These are phyloP conservation scores for Silurus asotus DNA, from an alignment of 2,113 vertebrate species.

Conservation along the genomic window DNA sequence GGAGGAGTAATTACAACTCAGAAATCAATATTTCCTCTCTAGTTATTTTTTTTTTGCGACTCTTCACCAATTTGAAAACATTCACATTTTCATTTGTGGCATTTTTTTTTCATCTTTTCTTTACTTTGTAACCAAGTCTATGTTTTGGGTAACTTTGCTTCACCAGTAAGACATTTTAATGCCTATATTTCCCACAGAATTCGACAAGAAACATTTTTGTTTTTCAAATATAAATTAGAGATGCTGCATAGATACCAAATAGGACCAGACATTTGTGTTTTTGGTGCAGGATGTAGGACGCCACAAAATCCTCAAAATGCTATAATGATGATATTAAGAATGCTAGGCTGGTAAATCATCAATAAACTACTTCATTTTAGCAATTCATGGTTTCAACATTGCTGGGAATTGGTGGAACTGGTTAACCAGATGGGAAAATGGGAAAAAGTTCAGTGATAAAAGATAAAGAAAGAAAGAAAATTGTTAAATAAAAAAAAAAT, in stretches of 20 bases:
- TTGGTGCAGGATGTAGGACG: neutral
- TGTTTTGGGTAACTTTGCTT: neutral
- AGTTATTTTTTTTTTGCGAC: neutral
- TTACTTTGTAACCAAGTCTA: neutral
- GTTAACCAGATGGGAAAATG: neutral
- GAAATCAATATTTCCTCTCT: constrained; percentile 24
- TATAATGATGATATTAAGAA: neutral
- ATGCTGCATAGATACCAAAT: neutral
- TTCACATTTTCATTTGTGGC: too few species aligned
- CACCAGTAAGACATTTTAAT: neutral
- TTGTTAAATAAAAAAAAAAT: neutral
- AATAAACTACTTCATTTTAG: neutral
- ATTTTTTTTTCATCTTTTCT: too few species aligned
- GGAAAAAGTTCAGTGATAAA: neutral
- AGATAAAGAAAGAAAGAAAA: neutral
- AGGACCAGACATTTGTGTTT: neutral
- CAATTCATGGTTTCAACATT: neutral
- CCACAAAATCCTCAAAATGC: neutral
- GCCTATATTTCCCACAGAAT: neutral
- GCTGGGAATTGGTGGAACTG: neutral
- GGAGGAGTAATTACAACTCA: constrained; percentile 12
- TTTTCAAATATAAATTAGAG: neutral
- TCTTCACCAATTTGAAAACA: neutral
- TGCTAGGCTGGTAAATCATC: neutral
- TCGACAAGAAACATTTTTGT: neutral